Conservation (phyloP, 2,888 invertebrate genomes). For the Brachylomia viminalis region DNA sequence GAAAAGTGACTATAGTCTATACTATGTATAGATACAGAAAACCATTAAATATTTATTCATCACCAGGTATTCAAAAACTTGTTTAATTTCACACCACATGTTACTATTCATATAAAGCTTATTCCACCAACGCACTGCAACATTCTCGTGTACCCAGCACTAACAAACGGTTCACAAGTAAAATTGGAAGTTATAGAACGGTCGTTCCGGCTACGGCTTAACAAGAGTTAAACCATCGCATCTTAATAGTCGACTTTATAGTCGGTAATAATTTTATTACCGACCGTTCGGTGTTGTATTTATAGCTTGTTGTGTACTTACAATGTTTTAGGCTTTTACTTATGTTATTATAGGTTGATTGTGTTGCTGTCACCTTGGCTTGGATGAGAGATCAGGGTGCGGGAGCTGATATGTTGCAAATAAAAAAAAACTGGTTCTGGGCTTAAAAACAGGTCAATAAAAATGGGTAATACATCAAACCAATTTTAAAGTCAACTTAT, state of each 20-base stretch:
- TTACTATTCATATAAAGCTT: neutral
- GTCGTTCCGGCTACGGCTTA: conserved; percentile 62
- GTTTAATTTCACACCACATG: neutral
- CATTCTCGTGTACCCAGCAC: conserved; percentile 43
- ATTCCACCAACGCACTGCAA: neutral
- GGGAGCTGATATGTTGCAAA: neutral
- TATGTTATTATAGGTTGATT: neutral
- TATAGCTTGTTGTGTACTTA: conserved; percentile 17
- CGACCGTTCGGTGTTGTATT: conserved; percentile 36
- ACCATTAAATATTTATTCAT: neutral
- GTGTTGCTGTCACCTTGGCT: neutral
- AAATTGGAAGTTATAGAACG: conserved; percentile 77
- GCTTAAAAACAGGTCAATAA: neutral
- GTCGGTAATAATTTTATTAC: conserved; percentile 66
- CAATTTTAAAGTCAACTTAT: neutral
- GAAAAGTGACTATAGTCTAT: neutral
- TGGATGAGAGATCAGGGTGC: neutral
- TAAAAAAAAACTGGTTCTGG: neutral
- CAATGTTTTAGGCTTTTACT: conserved; percentile 27
- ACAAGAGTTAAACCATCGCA: conserved; percentile 71
- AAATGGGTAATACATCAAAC: neutral
- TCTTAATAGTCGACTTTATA: conserved; percentile 75
- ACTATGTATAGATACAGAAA: neutral
- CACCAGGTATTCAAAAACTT: neutral
- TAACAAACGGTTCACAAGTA: conserved; percentile 66